A percentile compares a stretch with the other conserved stretches of the same genome.
These are phyloP conservation scores for Neolamprologus variostigma DNA, from an alignment of 2,113 vertebrate genomes.

Conservation along the genomic window DNA sequence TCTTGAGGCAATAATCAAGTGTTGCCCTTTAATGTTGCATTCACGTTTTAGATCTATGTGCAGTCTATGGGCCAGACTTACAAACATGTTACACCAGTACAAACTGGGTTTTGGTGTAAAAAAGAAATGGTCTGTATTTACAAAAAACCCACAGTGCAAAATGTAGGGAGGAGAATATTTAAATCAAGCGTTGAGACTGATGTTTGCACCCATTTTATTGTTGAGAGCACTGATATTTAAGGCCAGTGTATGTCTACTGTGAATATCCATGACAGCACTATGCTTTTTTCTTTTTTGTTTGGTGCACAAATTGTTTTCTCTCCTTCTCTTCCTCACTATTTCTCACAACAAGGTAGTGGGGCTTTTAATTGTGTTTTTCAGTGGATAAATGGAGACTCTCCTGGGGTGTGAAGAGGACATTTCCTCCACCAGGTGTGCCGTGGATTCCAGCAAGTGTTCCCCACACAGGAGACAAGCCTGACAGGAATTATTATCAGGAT, in stretches of 20 bases:
- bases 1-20: not conserved
- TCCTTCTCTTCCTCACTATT: not conserved
- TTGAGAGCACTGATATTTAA: rapidly evolving
- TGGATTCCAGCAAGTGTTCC: not conserved
- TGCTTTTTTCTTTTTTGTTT: not conserved
- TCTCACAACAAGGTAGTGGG: not conserved
- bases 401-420: not conserved
- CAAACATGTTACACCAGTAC: not conserved
- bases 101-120: not conserved
- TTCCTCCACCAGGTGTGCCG: not conserved
- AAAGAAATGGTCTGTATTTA: rapidly evolving
- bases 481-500: not conserved
- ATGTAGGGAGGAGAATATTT: not conserved
- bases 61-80: not conserved
- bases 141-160: not conserved
- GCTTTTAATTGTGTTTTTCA: not conserved
- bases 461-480: not conserved
- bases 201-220: not conserved
- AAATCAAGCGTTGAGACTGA: too few species aligned
- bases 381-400: not conserved
- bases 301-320: not conserved
- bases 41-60: rapidly evolving
- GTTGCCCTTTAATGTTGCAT: not conserved
- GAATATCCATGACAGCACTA: not conserved
- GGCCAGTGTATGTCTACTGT: not conserved